Conservation (phyloP, 1,140 invertebrate species). For the Glossosoma conforme region DNA sequence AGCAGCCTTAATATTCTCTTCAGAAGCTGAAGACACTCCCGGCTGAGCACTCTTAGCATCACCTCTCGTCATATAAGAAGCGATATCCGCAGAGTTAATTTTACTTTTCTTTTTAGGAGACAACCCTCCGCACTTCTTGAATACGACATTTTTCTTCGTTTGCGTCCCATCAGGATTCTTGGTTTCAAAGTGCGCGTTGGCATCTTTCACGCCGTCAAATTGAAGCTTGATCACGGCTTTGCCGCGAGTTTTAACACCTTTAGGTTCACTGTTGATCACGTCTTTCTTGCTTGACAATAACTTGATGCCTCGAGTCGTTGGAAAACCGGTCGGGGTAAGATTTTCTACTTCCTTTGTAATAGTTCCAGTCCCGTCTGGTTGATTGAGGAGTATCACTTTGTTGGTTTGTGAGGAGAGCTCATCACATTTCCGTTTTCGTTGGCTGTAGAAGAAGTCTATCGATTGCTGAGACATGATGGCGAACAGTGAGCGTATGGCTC, state of each 20-base stretch:
- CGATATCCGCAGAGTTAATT: slow-evolving; percentile 6
- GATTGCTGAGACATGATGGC: slow-evolving; percentile 67
- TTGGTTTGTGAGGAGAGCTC: slow-evolving; percentile 55
- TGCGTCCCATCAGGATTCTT: neutral
- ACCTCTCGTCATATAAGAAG: slow-evolving; percentile 10
- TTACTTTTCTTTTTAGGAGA: slow-evolving; percentile 38
- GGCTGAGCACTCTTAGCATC: neutral
- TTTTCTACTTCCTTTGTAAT: neutral
- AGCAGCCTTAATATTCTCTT: neutral
- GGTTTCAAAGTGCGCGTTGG: slow-evolving; percentile 1
- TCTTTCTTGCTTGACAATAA: slow-evolving; percentile 30
- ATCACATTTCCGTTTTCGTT: slow-evolving; percentile 60
- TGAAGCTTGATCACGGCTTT: slow-evolving; percentile 39
- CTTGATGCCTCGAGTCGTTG: slow-evolving; percentile 16
- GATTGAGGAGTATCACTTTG: slow-evolving; percentile 54
- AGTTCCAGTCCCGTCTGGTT: slow-evolving; percentile 7
- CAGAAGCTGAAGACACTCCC: neutral
- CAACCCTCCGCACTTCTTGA: slow-evolving; percentile 40
- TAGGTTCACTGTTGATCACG: slow-evolving; percentile 11
- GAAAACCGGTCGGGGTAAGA: slow-evolving; percentile 6
- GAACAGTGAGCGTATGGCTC: too few relatives aligned
- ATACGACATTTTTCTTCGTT: slow-evolving; percentile 35
- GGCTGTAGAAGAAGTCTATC: slow-evolving; percentile 63
- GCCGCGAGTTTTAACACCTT: slow-evolving; percentile 37
- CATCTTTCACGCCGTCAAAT: slow-evolving; percentile 23